A percentile compares a stretch with the other conserved stretches of the same genome.
Conservation (phyloP, 2,797 vertebrate species). For the Helarctos malayanus region DNA sequence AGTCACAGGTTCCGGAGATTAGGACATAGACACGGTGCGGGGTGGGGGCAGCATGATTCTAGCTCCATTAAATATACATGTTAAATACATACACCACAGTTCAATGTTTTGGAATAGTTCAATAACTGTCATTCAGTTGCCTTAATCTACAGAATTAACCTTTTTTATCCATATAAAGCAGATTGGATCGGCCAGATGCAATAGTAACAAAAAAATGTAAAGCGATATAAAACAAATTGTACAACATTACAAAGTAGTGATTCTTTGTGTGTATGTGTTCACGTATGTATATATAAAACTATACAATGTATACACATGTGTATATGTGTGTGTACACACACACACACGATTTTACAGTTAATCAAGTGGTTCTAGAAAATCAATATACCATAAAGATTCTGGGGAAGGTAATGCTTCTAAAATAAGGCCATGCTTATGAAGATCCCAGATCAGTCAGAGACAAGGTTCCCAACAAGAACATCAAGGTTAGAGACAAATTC, state of each 20-base stretch:
- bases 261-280: neutral
- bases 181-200: conserved; percentile 31
- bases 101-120: conserved; percentile 56
- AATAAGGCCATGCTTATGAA: neutral
- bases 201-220: neutral
- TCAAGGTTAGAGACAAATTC: neutral
- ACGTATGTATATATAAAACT: neutral
- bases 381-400: conserved; percentile 9
- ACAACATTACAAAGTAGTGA: conserved; percentile 71
- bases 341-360: conserved; percentile 44
- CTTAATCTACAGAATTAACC: conserved; percentile 49
- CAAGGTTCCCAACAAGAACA: neutral
- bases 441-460: neutral
- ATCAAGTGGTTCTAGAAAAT: conserved; percentile 57
- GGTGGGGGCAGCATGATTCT: neutral
- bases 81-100: conserved; percentile 47
- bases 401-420: conserved; percentile 62
- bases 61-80: conserved; percentile 14
- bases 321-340: neutral
- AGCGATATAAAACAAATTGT: conserved; percentile 50
- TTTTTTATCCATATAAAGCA: conserved; percentile 62
- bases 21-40: neutral
- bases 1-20: neutral
- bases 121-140: conserved; percentile 51
- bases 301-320: neutral